Conservation (phyloP, 1,140 invertebrate genomes). For the Lucilia sericata region DNA sequence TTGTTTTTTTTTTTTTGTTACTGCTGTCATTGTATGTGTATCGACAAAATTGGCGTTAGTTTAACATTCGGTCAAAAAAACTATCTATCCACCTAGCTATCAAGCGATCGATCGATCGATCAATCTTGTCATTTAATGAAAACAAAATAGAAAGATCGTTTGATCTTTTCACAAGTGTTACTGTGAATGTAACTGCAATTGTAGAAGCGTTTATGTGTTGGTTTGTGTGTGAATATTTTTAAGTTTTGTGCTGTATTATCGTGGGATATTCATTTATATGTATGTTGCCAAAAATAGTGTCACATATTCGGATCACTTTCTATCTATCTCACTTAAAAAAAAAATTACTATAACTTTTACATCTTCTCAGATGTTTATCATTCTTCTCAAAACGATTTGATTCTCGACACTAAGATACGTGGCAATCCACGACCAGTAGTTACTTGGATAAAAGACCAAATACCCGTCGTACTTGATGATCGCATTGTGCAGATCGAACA, state of each 20-base stretch:
- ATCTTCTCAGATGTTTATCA: slow-evolving; percentile 73
- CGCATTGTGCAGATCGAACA: slow-evolving; percentile 77
- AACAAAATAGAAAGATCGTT: not conserved
- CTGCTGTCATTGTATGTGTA: not conserved
- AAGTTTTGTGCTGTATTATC: not conserved
- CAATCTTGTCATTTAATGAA: not conserved
- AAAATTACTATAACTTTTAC: not conserved
- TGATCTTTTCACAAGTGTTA: slow-evolving; percentile 11
- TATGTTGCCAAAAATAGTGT: slow-evolving; percentile 43
- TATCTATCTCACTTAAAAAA: not conserved
- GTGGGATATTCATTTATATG: not conserved
- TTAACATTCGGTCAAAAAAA: not conserved
- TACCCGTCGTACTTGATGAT: slow-evolving; percentile 70
- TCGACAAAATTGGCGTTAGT: not conserved
- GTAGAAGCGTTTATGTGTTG: not conserved
- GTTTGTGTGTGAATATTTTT: not conserved
- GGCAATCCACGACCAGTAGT: slow-evolving; percentile 80
- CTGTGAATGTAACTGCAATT: not conserved
- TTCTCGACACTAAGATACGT: slow-evolving; percentile 81
- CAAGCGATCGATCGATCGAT: not conserved
- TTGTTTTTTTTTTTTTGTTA: not conserved
- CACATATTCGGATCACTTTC: not conserved
- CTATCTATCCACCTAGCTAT: not conserved
- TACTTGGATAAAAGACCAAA: slow-evolving; percentile 82
- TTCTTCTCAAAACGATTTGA: slow-evolving; percentile 77